These are phyloP conservation scores for Coptotermes formosanus DNA, from an alignment of 1,140 invertebrate genomes.

Conservation along the genomic window DNA sequence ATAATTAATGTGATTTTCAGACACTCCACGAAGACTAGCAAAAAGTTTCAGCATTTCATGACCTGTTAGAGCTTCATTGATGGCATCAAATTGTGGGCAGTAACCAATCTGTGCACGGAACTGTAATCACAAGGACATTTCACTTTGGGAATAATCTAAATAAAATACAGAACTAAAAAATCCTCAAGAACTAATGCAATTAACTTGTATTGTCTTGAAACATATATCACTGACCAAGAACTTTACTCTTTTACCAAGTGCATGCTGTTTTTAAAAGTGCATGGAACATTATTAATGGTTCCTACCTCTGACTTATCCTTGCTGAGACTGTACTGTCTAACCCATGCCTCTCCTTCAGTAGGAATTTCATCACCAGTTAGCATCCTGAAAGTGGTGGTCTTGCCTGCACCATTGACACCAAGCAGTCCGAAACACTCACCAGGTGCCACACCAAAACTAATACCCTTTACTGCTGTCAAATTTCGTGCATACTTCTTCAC, in stretches of 20 bases:
- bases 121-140: not conserved
- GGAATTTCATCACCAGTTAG: slow-evolving; percentile 75
- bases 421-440: slow-evolving; percentile 88
- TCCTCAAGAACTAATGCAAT: too few species aligned
- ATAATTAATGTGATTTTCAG: slow-evolving; percentile 50
- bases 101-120: slow-evolving; percentile 59
- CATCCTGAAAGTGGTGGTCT: slow-evolving; percentile 88
- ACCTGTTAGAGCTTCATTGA: slow-evolving; percentile 78
- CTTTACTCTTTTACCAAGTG: too few species aligned
- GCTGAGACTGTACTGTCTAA: not conserved
- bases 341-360: slow-evolving; percentile 58
- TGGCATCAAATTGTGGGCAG: slow-evolving; percentile 82
- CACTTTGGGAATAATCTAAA: too few species aligned
- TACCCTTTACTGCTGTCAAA: slow-evolving; percentile 68
- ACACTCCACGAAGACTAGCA: slow-evolving; percentile 73
- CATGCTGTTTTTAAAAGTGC: too few species aligned
- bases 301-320: slow-evolving; percentile 27
- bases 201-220: too few species aligned
- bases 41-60: slow-evolving; percentile 74
- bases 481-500: slow-evolving; percentile 69
- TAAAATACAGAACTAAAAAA: too few species aligned
- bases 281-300: not conserved
- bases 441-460: slow-evolving; percentile 63
- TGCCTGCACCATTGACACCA: slow-evolving; percentile 82
- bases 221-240: too few species aligned